Evolutionary conservation across 2,113 vertebrate species (phyloP), one percentile per base, ranked within the genome.

Genomic region (Anarhynchus alexandrinus): DNA sequence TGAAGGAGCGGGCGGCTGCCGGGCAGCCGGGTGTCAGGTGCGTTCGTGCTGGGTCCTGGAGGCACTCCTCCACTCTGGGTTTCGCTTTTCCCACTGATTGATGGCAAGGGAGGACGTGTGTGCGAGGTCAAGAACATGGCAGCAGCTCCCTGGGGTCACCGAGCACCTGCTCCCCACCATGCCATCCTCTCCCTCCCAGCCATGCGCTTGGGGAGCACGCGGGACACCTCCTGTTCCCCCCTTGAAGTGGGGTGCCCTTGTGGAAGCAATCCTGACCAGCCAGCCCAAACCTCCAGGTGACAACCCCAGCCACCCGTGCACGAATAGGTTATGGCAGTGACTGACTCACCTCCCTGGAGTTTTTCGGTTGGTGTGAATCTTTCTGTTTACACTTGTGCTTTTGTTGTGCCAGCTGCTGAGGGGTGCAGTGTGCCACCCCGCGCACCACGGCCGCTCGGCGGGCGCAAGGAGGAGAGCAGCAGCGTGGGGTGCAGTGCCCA

Each of bases 401-500:
- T 42, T 15, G 25, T 10, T 38, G 36, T 76, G 54, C 40, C 47
- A 12, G 45, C 16, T 1, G 5, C 51, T 7, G 10, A 47, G 43
- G 26, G 32, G n/a, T 25, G 40, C 62, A 11, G 49, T 0, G 7
- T 54, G n/a, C n/a, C 78, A 23, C 40, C 76, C 58, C 3, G 0
- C 3, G 7, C 45, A 45, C 55, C 22, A 0, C 1, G 30, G 36
- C 66, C 3, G 2, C 69, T 23, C 0, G 2, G 12, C 1, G 2
- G 42, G 52, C 2, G 3, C 30, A 3, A 6, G 38, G 34, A 17
- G 49, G 43, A 34, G 38, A 34, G 26, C n/a, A 14, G 59, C 8
- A 3, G 45, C 2, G 1, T 11, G 19, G 36, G 23, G 26, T 23
- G 62, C 34, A 22, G 45, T 20, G 47, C 42, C 72, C 66, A 18